Base-by-base conservation (phyloP, 30 jellyfish, hydroid and myxozoan species). In the Hydractinia echinata region DNA sequence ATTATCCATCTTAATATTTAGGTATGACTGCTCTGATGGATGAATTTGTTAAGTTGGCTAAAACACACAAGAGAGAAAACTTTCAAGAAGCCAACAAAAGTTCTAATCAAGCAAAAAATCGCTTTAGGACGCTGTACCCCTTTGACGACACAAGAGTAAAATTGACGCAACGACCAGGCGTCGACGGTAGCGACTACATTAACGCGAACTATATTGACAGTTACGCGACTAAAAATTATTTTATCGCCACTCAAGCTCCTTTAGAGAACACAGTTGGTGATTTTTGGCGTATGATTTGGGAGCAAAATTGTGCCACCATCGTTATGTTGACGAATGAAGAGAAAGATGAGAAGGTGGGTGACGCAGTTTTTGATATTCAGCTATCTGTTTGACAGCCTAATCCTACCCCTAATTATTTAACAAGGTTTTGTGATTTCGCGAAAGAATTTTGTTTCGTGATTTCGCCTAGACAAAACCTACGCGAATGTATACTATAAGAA, bases 261-360 rank as follows among this genome's bases (percentile, higher is more conserved):
- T 78, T 94, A 61, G 88, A 85, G 66, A 19, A 83, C 11, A 94
- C 99, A 8, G 79, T 94, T 70, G 89, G 79, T 14, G 99, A 94
- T 56, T 94, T 94, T 62, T 94, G 99, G 99, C 77, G 99, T 13
- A 94, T 94, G 99, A 82, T 94, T 4, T 94, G 99, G 99, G 99
- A 94, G 67, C 88, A 62, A 72, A 86, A 87, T 82, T 84, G 95
- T 52, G 85, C 94, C 58, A 88, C 95, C 7, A 74, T 94, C 67
- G 99, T 94, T 53, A 85, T 94, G 96, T 72, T 94, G 9, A 82
- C 96, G 21, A 94, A 88, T 62, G 99, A 94, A 53, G 70, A 62
- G 10, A 97, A 94, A 77, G 91, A 81, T 4, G 90, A 90, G 58
- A 79, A 91, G 89, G 97, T 91, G 44, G 13, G 95, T 30, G 44